Conservation (phyloP, 37 sponge, comb jelly and placozoan species). For the Eunapius fragilis region DNA sequence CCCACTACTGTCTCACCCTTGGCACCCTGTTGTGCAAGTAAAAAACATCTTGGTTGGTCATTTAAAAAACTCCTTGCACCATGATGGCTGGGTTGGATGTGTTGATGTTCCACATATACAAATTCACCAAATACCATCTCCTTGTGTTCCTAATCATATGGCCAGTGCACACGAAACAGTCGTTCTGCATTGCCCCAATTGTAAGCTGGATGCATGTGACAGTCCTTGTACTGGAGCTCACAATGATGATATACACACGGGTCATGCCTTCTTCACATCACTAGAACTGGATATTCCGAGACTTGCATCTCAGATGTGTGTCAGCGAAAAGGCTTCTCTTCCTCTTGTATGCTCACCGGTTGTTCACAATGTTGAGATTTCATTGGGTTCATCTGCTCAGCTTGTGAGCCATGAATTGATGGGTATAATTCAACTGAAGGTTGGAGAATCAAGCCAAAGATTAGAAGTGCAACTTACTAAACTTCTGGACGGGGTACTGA, state of each 20-base stretch:
- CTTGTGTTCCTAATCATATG: background rate
- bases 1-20: background rate
- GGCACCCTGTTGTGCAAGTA: constrained; percentile 34
- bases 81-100: background rate
- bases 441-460: background rate
- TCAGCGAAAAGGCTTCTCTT: background rate
- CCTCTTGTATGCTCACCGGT: constrained; percentile 4
- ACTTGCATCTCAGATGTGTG: background rate
- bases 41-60: background rate
- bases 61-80: background rate
- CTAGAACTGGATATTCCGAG: background rate
- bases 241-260: background rate
- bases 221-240: background rate
- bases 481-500: background rate
- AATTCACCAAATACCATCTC: background rate
- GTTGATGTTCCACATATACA: background rate
- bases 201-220: background rate
- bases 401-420: constrained; percentile 19
- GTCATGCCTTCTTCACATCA: background rate
- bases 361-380: background rate
- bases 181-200: background rate
- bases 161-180: constrained; percentile 1
- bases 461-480: background rate
- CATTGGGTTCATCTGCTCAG: background rate
- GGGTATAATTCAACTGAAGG: background rate